Conservation (phyloP, 2,797 vertebrate species). For the Macropus fuliginosus region DNA sequence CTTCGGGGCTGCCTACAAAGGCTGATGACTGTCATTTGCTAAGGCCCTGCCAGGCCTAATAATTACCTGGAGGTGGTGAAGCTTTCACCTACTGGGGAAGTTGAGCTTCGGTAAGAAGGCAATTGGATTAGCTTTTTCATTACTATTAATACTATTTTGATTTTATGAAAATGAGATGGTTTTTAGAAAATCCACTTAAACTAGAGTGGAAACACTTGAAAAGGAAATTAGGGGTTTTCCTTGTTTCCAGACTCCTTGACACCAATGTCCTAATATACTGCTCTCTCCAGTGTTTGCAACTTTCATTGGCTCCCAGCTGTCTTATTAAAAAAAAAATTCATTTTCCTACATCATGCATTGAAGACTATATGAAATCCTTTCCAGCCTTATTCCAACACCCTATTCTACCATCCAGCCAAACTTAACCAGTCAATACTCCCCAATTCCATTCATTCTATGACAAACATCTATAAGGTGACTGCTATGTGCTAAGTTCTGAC, state of each 20-base stretch:
- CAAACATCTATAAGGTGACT: neutral
- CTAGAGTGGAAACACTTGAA: neutral
- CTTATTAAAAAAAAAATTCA: neutral
- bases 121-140: conserved; percentile 41
- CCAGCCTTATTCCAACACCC: neutral
- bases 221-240: neutral
- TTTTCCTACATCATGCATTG: neutral
- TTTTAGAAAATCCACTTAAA: neutral
- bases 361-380: neutral
- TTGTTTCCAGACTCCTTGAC: neutral
- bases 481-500: too few species aligned
- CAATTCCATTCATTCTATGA: neutral
- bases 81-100: conserved; percentile 27
- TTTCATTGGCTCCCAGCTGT: neutral
- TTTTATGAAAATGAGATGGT: conserved; percentile 44
- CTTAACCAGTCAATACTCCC: neutral
- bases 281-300: neutral
- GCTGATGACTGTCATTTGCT: neutral
- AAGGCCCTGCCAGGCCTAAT: neutral
- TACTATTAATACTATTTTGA: neutral
- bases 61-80: conserved; percentile 45
- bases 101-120: conserved; percentile 62
- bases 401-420: neutral
- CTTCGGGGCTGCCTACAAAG: neutral
- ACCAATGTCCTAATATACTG: neutral